Conservation (phyloP, 2,888 invertebrate species). For the Oscheius sp. region DNA sequence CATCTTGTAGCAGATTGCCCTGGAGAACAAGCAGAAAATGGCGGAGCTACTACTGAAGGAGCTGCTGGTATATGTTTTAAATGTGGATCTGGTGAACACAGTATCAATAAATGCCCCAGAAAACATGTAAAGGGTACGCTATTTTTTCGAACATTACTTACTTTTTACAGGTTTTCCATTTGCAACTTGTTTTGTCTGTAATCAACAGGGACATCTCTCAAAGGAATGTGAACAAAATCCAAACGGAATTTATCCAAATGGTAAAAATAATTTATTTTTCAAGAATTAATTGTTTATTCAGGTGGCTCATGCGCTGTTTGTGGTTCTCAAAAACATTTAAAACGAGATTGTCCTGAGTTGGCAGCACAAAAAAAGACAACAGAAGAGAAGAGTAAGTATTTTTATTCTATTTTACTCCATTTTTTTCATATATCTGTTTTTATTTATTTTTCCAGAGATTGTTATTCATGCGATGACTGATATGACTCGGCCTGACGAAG, state of each 20-base stretch:
- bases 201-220: slow-evolving; percentile 87
- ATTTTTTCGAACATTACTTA: background rate
- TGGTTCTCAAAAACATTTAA: slow-evolving; percentile 87
- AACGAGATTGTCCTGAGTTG: slow-evolving; percentile 79
- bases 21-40: slow-evolving; percentile 72
- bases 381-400: slow-evolving; percentile 23
- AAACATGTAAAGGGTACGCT: slow-evolving; percentile 56
- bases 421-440: background rate
- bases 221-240: slow-evolving; percentile 89
- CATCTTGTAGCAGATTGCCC: slow-evolving; percentile 87
- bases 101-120: slow-evolving; percentile 75
- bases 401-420: background rate
- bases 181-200: slow-evolving; percentile 89
- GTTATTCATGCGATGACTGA: slow-evolving; percentile 21
- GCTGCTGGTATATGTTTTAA: slow-evolving; percentile 84
- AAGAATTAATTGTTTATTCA: slow-evolving; percentile 20
- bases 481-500: slow-evolving; percentile 78
- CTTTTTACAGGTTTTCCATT: slow-evolving; percentile 80
- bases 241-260: slow-evolving; percentile 87
- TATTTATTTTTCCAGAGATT: slow-evolving; percentile 18
- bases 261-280: slow-evolving; percentile 70
- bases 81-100: slow-evolving; percentile 90
- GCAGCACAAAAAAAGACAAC: slow-evolving; percentile 45
- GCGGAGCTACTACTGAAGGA: background rate
- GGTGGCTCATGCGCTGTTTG: slow-evolving; percentile 81